These are phyloP conservation scores for Dysidea cf. avara DNA, from an alignment of 37 sponge, comb jelly and placozoan species.

Conservation along the genomic window DNA sequence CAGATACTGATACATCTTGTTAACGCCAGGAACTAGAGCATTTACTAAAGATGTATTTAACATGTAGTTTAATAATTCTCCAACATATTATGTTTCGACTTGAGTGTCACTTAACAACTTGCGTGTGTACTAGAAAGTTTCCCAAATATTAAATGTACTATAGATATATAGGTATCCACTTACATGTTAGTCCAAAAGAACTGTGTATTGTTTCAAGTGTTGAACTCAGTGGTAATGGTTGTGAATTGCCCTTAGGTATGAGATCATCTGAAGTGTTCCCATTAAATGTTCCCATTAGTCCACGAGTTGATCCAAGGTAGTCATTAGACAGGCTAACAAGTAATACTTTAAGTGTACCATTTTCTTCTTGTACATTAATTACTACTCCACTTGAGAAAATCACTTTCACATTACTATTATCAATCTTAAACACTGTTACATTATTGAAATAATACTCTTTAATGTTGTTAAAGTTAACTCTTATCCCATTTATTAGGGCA, in stretches of 20 bases:
- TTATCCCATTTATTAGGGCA: slow-evolving; percentile 7
- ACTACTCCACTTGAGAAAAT: slow-evolving; percentile 6
- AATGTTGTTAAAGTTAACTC: slow-evolving; percentile 10
- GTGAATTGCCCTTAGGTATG: background rate
- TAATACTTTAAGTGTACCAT: slow-evolving; percentile 17
- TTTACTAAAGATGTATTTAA: too few relatives aligned
- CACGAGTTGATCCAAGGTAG: background rate
- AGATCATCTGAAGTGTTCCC: slow-evolving; percentile 39
- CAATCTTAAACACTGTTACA: background rate
- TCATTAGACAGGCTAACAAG: background rate
- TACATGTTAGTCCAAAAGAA: slow-evolving; percentile 38
- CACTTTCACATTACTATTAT: slow-evolving; percentile 4
- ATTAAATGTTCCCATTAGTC: slow-evolving; percentile 39
- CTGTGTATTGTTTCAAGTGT: slow-evolving; percentile 31
- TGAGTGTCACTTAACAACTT: too few relatives aligned
- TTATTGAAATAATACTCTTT: background rate
- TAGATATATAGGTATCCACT: too few relatives aligned
- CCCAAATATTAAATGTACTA: too few relatives aligned
- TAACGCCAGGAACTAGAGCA: too few relatives aligned
- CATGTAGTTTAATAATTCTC: too few relatives aligned
- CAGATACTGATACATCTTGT: too few relatives aligned
- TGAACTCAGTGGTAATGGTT: slow-evolving; percentile 10
- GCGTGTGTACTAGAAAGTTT: too few relatives aligned
- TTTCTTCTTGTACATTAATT: slow-evolving; percentile 12
- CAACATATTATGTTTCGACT: too few relatives aligned